Percentiles rank a stretch among this genome's conserved stretches.
Conservation (phyloP, 1,140 invertebrate genomes). For the Pantala flavescens region DNA sequence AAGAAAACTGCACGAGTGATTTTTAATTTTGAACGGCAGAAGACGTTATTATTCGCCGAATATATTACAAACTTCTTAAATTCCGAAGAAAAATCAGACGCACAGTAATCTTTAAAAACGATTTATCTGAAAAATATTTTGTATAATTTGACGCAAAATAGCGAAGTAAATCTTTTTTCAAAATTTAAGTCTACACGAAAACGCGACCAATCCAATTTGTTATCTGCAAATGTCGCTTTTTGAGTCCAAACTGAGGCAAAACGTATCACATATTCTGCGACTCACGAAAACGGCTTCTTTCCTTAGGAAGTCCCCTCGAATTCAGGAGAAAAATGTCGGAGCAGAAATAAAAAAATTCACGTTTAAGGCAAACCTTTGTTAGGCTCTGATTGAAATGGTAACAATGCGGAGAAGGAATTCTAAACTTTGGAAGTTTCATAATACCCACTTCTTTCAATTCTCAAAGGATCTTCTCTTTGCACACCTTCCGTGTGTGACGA, state of each 20-base stretch:
- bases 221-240: no score
- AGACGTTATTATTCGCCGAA: no score
- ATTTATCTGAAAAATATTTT: no score
- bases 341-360: not conserved
- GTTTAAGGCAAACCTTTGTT: not conserved
- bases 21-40: no score
- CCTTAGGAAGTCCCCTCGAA: not conserved
- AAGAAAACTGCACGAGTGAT: no score
- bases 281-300: not conserved
- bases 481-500: not conserved
- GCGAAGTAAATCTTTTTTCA: no score
- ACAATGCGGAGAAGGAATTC: not conserved
- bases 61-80: no score
- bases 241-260: not conserved
- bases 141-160: no score
- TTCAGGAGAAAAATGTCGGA: not conserved
- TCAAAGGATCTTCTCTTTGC: not conserved
- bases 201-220: no score
- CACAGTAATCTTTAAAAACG: no score
- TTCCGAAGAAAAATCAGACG: no score
- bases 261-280: not conserved
- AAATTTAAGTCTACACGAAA: no score
- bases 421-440: slow-evolving; percentile 3
- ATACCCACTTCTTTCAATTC: not conserved
- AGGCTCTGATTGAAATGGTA: not conserved